A percentile compares a stretch with the other conserved stretches of the same genome.
These are phyloP conservation scores for Psilopsiagon aymara DNA, from an alignment of 2,113 vertebrate species.

Conservation along the genomic window DNA sequence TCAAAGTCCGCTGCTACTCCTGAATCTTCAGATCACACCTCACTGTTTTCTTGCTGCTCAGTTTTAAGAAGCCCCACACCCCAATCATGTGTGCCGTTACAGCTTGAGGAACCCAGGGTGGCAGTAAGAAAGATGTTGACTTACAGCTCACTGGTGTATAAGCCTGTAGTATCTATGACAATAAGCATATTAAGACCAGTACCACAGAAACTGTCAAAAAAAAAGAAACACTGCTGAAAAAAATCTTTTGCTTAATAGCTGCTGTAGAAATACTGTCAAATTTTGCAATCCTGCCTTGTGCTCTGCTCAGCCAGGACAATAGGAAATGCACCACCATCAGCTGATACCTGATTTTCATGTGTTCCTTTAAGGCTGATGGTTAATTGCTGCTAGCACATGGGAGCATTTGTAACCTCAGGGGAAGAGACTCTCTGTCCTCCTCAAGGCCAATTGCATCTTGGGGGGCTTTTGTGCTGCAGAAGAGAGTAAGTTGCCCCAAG, in stretches of 20 bases:
- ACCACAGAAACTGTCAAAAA: background rate
- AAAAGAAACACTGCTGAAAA: background rate
- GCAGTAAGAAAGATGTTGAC: background rate
- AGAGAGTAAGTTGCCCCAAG: background rate
- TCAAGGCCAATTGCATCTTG: background rate
- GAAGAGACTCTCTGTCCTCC: background rate
- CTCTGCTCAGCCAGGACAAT: background rate
- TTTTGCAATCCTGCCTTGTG: background rate
- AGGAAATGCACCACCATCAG: background rate
- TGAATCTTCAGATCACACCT: background rate
- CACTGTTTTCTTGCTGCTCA: background rate
- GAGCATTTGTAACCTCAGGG: background rate
- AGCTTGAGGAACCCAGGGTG: background rate
- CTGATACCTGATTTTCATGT: fast-evolving
- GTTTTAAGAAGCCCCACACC: background rate
- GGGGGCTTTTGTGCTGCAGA: background rate
- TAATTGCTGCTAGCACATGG: background rate
- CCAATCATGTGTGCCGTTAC: fast-evolving
- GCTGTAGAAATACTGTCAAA: background rate
- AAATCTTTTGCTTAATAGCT: background rate
- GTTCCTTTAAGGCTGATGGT: background rate
- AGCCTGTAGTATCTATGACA: background rate
- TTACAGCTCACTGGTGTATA: background rate
- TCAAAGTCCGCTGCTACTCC: background rate
- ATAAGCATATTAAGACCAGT: background rate